Evolutionary conservation across 35 echinoderm and acorn worm genomes (phyloP).

Genomic region (Apostichopus parvimensis): DNA sequence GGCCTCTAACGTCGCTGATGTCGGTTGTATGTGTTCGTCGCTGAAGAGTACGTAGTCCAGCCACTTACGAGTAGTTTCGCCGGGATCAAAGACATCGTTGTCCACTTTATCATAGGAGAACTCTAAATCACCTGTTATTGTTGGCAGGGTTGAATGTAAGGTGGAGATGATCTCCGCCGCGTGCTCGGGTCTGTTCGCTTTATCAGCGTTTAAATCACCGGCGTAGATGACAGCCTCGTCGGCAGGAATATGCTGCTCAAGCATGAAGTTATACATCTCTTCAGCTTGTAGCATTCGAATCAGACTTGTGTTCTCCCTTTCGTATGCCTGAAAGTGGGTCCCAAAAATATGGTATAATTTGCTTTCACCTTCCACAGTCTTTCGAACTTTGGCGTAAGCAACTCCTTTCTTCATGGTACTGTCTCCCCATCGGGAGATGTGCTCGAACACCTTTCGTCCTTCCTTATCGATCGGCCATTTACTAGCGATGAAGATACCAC

Average conservation of each 20-base stretch:
- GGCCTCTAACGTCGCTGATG: conserved; percentile 50
- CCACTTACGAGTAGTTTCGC: conserved; percentile 30
- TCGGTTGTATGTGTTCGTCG: conserved; percentile 62
- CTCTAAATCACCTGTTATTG: conserved; percentile 57
- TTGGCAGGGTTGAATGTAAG: conserved; percentile 60
- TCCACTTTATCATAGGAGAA: conserved; percentile 67
- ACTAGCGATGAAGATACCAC: conserved; percentile 62
- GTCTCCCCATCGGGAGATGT: not conserved
- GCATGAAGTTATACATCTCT: conserved; percentile 71
- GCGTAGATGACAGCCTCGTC: conserved; percentile 73
- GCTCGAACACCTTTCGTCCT: conserved; percentile 3
- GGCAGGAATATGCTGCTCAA: conserved; percentile 47
- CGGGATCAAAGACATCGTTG: conserved; percentile 68
- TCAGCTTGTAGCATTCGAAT: conserved; percentile 50
- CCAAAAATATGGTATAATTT: conserved; percentile 69
- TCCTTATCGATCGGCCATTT: conserved; percentile 56
- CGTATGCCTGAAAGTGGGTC: conserved; percentile 68
- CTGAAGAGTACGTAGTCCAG: conserved; percentile 88
- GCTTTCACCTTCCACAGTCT: conserved; percentile 40
- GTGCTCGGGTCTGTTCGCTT: conserved; percentile 9
- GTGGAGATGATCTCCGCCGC: conserved; percentile 25
- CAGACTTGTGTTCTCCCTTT: conserved; percentile 13
- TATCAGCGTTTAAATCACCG: conserved; percentile 72
- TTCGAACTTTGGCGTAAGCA: conserved; percentile 52
- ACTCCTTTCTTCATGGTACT: conserved; percentile 59